A percentile compares a stretch with the other conserved stretches of the same genome.
Evolutionary conservation across 2,888 invertebrate species (phyloP).

Genomic region (Seira ritae): DNA sequence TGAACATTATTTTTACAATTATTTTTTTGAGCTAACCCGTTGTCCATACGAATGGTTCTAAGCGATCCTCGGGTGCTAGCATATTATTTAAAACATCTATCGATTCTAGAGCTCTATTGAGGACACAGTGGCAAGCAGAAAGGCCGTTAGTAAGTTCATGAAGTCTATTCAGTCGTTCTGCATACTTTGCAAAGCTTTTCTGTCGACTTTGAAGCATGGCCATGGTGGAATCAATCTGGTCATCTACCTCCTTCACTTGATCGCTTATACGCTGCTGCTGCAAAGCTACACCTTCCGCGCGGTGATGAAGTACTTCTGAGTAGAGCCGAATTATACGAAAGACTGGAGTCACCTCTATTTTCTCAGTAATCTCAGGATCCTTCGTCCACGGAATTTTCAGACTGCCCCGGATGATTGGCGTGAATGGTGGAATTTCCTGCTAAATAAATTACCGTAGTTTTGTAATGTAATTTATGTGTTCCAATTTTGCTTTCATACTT

Average conservation of each 20-base stretch:
- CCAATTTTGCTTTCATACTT: background rate
- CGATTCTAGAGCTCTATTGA: slow-evolving; percentile 90
- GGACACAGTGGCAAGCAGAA: slow-evolving; percentile 86
- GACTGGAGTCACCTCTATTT: slow-evolving; percentile 82
- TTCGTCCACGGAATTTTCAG: slow-evolving; percentile 87
- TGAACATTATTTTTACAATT: too few relatives aligned
- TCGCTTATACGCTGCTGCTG: slow-evolving; percentile 86
- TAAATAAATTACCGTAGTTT: background rate
- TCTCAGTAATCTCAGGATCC: slow-evolving; percentile 91
- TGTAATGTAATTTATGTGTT: background rate
- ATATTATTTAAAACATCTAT: slow-evolving; percentile 90
- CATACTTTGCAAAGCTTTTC: slow-evolving; percentile 88
- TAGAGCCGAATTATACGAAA: slow-evolving; percentile 87
- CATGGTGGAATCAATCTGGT: slow-evolving; percentile 83
- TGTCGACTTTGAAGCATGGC: slow-evolving; percentile 86
- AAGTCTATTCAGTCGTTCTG: slow-evolving; percentile 89
- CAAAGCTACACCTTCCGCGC: slow-evolving; percentile 87
- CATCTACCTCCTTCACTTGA: slow-evolving; percentile 87
- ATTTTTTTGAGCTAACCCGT: slow-evolving; percentile 79
- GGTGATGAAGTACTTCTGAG: slow-evolving; percentile 89
- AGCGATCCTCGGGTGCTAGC: slow-evolving; percentile 86
- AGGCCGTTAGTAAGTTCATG: slow-evolving; percentile 89
- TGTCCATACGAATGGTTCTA: slow-evolving; percentile 95
- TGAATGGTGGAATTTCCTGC: slow-evolving; percentile 90
- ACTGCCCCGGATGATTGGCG: slow-evolving; percentile 94